Percentiles rank a stretch among this genome's conserved stretches.
Evolutionary conservation across 2,113 vertebrate genomes (phyloP).

Genomic region (Proteles cristata): DNA sequence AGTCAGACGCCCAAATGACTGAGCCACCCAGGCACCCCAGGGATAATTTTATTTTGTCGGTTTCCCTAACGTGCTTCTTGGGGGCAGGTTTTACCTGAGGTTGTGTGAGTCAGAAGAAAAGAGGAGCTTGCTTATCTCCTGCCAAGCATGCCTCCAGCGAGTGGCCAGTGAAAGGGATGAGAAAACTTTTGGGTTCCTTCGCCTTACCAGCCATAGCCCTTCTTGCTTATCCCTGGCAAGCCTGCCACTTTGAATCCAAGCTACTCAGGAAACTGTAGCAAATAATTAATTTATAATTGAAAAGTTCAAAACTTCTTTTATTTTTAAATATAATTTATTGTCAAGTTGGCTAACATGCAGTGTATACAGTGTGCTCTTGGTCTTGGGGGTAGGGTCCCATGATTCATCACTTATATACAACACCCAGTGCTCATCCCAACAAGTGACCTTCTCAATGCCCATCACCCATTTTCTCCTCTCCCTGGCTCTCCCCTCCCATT

Average conservation of each 20-base stretch:
- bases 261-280: background rate
- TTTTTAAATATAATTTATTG: no score
- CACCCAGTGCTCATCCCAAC: no score
- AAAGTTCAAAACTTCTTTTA: background rate
- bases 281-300: background rate
- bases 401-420: no score
- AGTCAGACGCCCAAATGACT: no score
- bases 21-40: no score
- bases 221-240: background rate
- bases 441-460: no score
- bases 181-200: background rate
- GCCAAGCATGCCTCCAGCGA: background rate
- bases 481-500: no score
- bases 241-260: background rate
- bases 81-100: background rate
- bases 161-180: background rate
- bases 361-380: no score
- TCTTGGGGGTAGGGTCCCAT: no score
- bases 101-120: background rate
- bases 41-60: background rate
- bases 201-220: background rate
- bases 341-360: no score
- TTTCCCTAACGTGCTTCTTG: background rate
- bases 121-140: background rate
- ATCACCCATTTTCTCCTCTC: no score